Conservation (phyloP, 2,888 invertebrate genomes). For the Epinotia nisella region DNA sequence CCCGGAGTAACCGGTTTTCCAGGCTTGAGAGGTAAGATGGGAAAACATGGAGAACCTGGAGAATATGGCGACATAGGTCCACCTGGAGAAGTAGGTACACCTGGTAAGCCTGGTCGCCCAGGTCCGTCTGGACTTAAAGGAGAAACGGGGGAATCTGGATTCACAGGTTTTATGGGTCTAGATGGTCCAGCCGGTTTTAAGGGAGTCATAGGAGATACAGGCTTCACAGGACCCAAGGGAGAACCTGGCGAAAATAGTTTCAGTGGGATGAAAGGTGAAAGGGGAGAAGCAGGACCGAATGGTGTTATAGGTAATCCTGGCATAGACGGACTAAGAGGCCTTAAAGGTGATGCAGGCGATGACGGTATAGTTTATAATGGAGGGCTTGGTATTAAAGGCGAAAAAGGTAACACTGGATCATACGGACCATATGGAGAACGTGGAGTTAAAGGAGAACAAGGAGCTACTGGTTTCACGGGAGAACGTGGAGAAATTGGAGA, state of each 20-base stretch:
- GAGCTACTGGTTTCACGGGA: constrained; percentile 82
- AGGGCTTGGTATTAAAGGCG: constrained; percentile 85
- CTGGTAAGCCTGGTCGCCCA: constrained; percentile 79
- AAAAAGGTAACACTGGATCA: constrained; percentile 85
- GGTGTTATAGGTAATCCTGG: constrained; percentile 82
- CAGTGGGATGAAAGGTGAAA: constrained; percentile 86
- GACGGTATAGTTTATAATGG: constrained; percentile 77
- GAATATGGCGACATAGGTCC: constrained; percentile 91
- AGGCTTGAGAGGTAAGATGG: constrained; percentile 68
- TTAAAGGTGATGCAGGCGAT: constrained; percentile 84
- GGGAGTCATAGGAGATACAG: constrained; percentile 82
- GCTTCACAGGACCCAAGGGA: constrained; percentile 84
- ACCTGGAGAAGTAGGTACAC: constrained; percentile 72
- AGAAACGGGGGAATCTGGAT: constrained; percentile 58
- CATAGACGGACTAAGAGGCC: constrained; percentile 72
- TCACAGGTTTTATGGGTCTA: constrained; percentile 48
- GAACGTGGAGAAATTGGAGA: constrained; percentile 79
- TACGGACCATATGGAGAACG: constrained; percentile 75
- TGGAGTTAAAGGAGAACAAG: constrained; percentile 85
- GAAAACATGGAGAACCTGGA: constrained; percentile 79
- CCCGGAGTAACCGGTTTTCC: constrained; percentile 75
- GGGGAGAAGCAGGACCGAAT: constrained; percentile 70
- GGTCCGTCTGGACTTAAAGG: constrained; percentile 66
- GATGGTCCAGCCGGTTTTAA: constrained; percentile 68
- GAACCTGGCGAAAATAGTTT: constrained; percentile 85